Evolutionary conservation across 2,888 invertebrate genomes (phyloP), one percentile per base, ranked within the genome.

Genomic region (Meganola albula): DNA sequence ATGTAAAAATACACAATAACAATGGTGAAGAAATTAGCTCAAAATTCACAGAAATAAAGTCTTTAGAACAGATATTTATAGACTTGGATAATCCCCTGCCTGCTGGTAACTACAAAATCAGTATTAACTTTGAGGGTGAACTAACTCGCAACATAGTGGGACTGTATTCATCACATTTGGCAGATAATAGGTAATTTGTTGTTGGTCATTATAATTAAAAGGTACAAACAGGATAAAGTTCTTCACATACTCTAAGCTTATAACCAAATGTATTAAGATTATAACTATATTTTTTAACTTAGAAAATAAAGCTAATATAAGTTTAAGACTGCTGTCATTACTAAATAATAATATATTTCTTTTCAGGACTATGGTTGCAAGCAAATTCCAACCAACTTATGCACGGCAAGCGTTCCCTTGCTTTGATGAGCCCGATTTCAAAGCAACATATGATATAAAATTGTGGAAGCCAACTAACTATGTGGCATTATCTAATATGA

Each of bases 371-470:
- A 92, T 97, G 67, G 95, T 95, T 3, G 94, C 96, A 0, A 93
- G 96, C 7, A 97, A 98, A 77, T 97, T 98, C 64, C 96, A 98
- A 69, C 97, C 98, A 0, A 97, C 97, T 0, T 95, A 95, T 73
- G 97, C 98, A 0, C 89, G 98, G 12, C 90, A 92, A 75, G 94
- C 97, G 0, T 98, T 96, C 70, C 98, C 98, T 0, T 98, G 98
- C 66, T 96, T 98, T 64, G 98, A 98, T 74, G 97, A 98, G 63
- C 98, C 95, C 0, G 90, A 91, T 31, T 91, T 96, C 69, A 98
- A 98, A 82, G 95, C 98, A 0, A 90, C 90, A 35, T 97, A 92
- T 77, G 90, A 90, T 10, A 90, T 97, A 3, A 91, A 91, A 13
- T 70, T 97, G 4, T 90, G 93, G 12, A 92, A 92, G 53, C 94